phyloP scores from a whole-genome alignment of 2,797 vertebrate species.

The Pangasius larnaudii region DNA sequence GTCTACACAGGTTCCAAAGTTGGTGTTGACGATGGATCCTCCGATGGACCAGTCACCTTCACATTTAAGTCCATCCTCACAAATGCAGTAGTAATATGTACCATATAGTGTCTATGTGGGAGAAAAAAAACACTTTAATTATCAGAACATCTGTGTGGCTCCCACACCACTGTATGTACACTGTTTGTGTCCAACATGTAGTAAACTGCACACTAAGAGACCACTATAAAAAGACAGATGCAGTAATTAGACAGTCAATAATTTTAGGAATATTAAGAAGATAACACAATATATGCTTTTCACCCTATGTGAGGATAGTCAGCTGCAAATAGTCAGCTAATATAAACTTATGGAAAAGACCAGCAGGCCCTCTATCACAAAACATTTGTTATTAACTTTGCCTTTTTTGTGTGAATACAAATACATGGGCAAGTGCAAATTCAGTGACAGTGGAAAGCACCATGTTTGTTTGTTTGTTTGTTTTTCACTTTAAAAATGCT shows the following conservation, averaged over 20 bases:
- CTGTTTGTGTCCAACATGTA: background rate
- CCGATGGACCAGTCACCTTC: slow-evolving; percentile 65
- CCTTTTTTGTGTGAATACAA: background rate
- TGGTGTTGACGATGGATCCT: slow-evolving; percentile 76
- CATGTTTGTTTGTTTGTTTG: background rate
- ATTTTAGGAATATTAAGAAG: background rate
- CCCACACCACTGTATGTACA: no score
- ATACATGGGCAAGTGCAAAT: no score
- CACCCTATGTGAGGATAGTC: background rate
- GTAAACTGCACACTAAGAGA: background rate
- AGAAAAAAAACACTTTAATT: background rate
- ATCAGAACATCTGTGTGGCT: background rate
- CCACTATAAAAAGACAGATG: background rate
- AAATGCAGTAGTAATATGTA: slow-evolving; percentile 79
- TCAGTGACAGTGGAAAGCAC: background rate
- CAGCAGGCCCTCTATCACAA: background rate
- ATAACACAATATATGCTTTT: background rate
- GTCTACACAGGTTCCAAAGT: slow-evolving; percentile 75
- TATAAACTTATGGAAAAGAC: background rate
- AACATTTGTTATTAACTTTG: background rate
- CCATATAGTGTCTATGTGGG: slow-evolving; percentile 68
- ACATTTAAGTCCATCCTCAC: slow-evolving; percentile 77
- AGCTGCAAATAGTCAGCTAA: background rate
- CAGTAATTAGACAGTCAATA: background rate
- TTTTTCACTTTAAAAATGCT: background rate